phyloP scores from a whole-genome alignment of 1,140 invertebrate genomes.

The Latrodectus geometricus region DNA sequence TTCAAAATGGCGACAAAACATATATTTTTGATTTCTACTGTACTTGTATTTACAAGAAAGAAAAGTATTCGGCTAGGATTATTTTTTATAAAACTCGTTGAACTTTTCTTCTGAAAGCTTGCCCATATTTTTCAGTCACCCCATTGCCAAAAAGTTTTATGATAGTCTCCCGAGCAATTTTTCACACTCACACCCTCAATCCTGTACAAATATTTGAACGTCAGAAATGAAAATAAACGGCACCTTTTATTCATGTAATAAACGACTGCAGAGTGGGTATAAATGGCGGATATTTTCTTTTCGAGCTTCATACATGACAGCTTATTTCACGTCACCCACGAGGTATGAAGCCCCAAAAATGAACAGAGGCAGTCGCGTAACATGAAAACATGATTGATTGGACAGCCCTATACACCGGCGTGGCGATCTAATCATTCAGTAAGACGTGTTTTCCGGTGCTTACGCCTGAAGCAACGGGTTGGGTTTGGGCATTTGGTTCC shows the following conservation, averaged over 20 bases:
- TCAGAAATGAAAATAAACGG: neutral
- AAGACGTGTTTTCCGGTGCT: constrained; percentile 50
- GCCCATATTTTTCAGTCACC: too few relatives aligned
- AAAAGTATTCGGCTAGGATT: too few relatives aligned
- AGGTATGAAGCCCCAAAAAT: constrained; percentile 39
- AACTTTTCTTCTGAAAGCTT: too few relatives aligned
- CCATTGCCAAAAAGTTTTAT: too few relatives aligned
- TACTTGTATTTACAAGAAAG: too few relatives aligned
- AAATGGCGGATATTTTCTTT: constrained; percentile 20
- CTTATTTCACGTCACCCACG: constrained; percentile 19
- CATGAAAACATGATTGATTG: constrained; percentile 53
- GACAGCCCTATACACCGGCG: constrained; percentile 11
- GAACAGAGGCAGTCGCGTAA: constrained; percentile 12
- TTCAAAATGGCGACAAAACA: too few relatives aligned
- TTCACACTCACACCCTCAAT: neutral
- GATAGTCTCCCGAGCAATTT: neutral
- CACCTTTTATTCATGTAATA: neutral
- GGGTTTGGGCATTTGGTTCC: neutral
- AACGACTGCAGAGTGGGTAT: neutral
- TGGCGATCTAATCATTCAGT: constrained; percentile 52
- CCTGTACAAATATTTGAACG: neutral
- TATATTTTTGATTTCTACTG: too few relatives aligned
- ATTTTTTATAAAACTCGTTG: too few relatives aligned
- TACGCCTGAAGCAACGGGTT: neutral
- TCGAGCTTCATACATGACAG: neutral